Evolutionary conservation across 2,113 vertebrate species (phyloP).

Genomic region (Chinchilla lanigera): DNA sequence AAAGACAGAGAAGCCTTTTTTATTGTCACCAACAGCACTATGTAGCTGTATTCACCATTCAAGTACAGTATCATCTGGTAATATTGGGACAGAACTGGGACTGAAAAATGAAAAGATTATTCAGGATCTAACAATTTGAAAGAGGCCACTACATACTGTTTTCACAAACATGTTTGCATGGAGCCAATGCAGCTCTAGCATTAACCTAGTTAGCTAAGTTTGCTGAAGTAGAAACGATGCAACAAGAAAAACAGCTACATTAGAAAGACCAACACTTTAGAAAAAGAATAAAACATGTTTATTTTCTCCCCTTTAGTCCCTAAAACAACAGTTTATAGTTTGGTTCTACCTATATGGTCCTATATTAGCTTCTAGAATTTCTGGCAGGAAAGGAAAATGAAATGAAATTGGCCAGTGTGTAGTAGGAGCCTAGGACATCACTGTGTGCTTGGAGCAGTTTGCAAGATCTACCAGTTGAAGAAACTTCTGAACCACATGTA

Average conservation of each 20-base stretch:
- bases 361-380: slow-evolving; percentile 51
- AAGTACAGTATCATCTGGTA: neutral
- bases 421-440: neutral
- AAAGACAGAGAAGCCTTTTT: neutral
- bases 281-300: slow-evolving; percentile 87
- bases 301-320: slow-evolving; percentile 85
- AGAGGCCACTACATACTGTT: slow-evolving; percentile 74
- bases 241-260: slow-evolving; percentile 86
- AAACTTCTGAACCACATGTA: neutral
- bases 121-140: slow-evolving; percentile 82
- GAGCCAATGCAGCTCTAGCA: slow-evolving; percentile 87
- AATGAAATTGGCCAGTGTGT: slow-evolving; percentile 87
- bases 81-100: slow-evolving; percentile 80
- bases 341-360: slow-evolving; percentile 84
- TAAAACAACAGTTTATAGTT: slow-evolving; percentile 85
- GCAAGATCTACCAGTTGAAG: neutral
- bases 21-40: slow-evolving; percentile 80
- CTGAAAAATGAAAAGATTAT: slow-evolving; percentile 84
- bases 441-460: neutral
- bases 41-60: slow-evolving; percentile 86
- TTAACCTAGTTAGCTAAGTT: slow-evolving; percentile 81
- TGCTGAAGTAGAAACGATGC: slow-evolving; percentile 77
- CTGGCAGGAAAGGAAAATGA: slow-evolving; percentile 82
- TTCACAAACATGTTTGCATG: slow-evolving; percentile 84
- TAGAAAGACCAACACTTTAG: slow-evolving; percentile 90